Base-by-base conservation (phyloP, 2,113 vertebrate species). In the Plotosus lineatus region DNA sequence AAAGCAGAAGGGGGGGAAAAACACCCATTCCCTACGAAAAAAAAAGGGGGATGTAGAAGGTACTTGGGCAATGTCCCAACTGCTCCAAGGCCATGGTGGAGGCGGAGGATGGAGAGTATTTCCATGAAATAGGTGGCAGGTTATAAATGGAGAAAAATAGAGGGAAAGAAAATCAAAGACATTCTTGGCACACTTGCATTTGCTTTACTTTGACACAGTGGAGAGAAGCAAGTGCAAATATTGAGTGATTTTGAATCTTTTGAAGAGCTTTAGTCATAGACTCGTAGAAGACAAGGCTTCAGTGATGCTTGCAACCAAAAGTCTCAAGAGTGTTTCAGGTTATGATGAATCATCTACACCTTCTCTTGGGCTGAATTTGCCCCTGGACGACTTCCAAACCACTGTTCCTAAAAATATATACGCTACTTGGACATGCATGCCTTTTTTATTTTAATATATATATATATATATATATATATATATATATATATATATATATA, bases 321-420 rank as follows among this genome's bases (percentile, higher is more conserved):
- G 48, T 83, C 84, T 50, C 84, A 78, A 42, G 66, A 66, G 78
- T 79, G 83, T 82, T 84, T 86, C 87, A 89, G 86, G 87, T 90
- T 68, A 31, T 83, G 75, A 86, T 79, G 77, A 83, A 78, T 80
- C 80, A 89, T 77, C 84, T 85, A 83, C 77, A 80, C 87, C 86
- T 75, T 56, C 26, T 42, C 10, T 40, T 40, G 38, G 14, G 2
- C 76, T 50, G 76, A 28, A 38, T 21, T 21, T 51, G 58, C 44
- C 50, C 46, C 8, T 6, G 48, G 2, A 58, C 65, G 65, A 61
- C 11, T 44, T 48, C 12, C 6, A 15, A 66, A 40, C 19, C 9
- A 66, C 60, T 19, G 33, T 63, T 63, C 6, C 1, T 1, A 40
- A 3, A 63, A 19, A 63, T 17, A 19, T 17, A 0, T 38, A 33